phyloP scores from a whole-genome alignment of 2,888 invertebrate genomes.

The Trichopria drosophilae region DNA sequence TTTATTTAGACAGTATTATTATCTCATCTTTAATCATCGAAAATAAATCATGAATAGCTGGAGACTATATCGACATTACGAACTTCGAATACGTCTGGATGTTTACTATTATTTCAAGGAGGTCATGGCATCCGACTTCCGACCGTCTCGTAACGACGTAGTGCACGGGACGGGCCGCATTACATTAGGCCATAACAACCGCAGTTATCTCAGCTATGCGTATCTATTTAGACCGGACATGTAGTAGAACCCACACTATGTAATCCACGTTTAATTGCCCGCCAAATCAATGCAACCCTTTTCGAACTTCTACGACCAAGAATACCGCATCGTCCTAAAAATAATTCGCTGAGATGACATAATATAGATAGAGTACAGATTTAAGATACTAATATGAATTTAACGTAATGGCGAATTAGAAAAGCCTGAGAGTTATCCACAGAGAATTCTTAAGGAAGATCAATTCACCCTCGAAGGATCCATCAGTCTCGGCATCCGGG shows the following conservation, averaged over 20 bases:
- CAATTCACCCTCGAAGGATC: slow-evolving; percentile 43
- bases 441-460: slow-evolving; percentile 44
- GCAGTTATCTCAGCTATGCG: slow-evolving; percentile 56
- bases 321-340: no score
- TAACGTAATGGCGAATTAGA: slow-evolving; percentile 42
- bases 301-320: no score
- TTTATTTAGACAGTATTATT: no score
- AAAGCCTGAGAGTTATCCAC: slow-evolving; percentile 38
- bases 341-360: no score
- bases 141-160: slow-evolving; percentile 18
- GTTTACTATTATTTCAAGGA: no score
- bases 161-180: slow-evolving; percentile 22
- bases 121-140: slow-evolving; percentile 29
- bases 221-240: slow-evolving; percentile 53
- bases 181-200: slow-evolving; percentile 43
- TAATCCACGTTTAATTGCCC: slow-evolving; percentile 54
- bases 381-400: slow-evolving; percentile 10
- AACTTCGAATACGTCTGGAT: no score
- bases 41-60: no score
- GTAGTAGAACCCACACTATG: slow-evolving; percentile 45
- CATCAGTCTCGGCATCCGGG: slow-evolving; percentile 41
- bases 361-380: background rate
- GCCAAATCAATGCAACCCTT: slow-evolving; percentile 50
- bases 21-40: no score
- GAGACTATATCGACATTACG: no score